Evolutionary conservation across 2,888 invertebrate genomes (phyloP).

Genomic region (Pachymerium ferrugineum): DNA sequence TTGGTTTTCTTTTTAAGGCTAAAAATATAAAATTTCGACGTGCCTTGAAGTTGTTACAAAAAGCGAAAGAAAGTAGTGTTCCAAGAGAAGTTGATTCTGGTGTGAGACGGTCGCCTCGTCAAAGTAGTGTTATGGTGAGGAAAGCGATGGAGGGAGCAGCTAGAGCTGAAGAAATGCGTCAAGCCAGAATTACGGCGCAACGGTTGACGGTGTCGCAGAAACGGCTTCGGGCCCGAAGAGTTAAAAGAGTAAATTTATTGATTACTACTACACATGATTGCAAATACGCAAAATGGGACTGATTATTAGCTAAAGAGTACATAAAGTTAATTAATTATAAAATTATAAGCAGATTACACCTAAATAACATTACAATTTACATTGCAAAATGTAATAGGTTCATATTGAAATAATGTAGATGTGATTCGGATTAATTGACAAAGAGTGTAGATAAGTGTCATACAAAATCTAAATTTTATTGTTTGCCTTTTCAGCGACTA

Average conservation of each 20-base stretch:
- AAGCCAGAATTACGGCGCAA: conserved; percentile 28
- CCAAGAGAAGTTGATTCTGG: conserved; percentile 6
- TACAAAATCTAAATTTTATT: too few species aligned
- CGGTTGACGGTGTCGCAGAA: not conserved
- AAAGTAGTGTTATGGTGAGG: conserved; percentile 26
- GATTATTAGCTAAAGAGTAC: too few species aligned
- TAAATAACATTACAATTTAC: too few species aligned
- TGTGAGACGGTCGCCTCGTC: conserved; percentile 21
- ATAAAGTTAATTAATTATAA: too few species aligned
- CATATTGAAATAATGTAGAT: too few species aligned
- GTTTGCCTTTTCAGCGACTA: too few species aligned
- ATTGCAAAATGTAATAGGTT: too few species aligned
- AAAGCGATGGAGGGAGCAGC: conserved; percentile 31
- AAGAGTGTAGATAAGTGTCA: too few species aligned
- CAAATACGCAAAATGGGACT: too few species aligned
- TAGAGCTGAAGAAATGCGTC: conserved; percentile 27
- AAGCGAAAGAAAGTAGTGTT: conserved; percentile 28
- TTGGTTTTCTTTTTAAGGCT: not conserved
- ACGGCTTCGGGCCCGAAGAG: conserved; percentile 1
- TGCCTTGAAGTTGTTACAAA: conserved; percentile 30
- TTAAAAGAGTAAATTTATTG: conserved; percentile 6
- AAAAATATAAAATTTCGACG: conserved; percentile 29
- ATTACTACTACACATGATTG: too few species aligned
- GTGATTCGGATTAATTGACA: too few species aligned
- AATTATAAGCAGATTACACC: too few species aligned